These are phyloP conservation scores for Brienomyrus brachyistius DNA, from an alignment of 2,113 vertebrate genomes.

Conservation along the genomic window DNA sequence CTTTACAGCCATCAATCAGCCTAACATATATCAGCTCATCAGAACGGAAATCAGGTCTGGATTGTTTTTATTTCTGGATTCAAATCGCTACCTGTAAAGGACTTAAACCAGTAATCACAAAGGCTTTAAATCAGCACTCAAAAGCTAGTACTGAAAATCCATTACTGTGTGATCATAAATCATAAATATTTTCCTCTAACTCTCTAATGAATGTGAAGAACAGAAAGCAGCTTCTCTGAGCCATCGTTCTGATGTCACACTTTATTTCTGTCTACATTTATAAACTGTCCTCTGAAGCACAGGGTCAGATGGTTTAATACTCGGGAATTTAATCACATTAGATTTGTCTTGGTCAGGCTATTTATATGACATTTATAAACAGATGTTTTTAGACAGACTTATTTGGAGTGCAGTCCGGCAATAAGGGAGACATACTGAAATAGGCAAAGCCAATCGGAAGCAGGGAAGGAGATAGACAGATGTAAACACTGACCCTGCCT, in stretches of 20 bases:
- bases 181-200: background rate
- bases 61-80: background rate
- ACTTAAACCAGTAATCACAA: background rate
- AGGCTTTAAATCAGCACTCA: background rate
- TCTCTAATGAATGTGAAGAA: background rate
- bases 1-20: background rate
- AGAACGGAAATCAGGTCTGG: background rate
- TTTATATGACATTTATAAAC: background rate
- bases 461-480: background rate
- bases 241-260: background rate
- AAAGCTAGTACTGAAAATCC: background rate
- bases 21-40: background rate
- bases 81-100: background rate
- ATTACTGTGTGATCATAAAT: background rate
- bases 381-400: background rate
- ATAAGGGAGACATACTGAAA: background rate
- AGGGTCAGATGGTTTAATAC: background rate
- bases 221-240: background rate
- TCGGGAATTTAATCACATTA: background rate
- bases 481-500: background rate
- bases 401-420: background rate
- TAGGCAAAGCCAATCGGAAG: background rate
- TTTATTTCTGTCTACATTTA: constrained; percentile 7
- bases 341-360: background rate
- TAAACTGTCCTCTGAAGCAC: background rate